phyloP scores from a whole-genome alignment of 2,888 invertebrate genomes.

The Beris morrisii region DNA sequence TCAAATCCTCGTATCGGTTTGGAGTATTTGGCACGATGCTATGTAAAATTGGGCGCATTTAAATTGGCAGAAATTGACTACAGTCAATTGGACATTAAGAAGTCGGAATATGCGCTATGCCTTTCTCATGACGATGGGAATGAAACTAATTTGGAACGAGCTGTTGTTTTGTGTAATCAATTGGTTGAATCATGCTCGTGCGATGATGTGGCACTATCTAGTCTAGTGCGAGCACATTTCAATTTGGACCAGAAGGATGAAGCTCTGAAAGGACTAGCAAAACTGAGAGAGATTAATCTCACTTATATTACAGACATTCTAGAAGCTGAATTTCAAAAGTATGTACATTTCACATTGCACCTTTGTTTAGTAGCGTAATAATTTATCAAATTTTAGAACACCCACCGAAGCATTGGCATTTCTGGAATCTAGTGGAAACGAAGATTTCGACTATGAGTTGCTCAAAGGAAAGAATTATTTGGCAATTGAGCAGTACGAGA shows the following conservation, averaged over 20 bases:
- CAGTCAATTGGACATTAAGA: slow-evolving; percentile 42
- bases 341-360: not conserved
- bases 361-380: not conserved
- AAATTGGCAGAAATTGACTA: slow-evolving; percentile 54
- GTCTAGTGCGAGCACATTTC: slow-evolving; percentile 13
- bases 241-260: not conserved
- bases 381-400: slow-evolving; percentile 10
- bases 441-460: slow-evolving; percentile 45
- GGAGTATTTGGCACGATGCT: slow-evolving; percentile 58
- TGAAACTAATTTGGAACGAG: slow-evolving; percentile 54
- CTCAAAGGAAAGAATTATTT: slow-evolving; percentile 47
- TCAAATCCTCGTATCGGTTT: slow-evolving; percentile 58
- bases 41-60: slow-evolving; percentile 59
- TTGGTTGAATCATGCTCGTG: slow-evolving; percentile 43
- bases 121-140: slow-evolving; percentile 45
- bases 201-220: not conserved
- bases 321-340: slow-evolving; percentile 13
- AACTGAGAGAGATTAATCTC: not conserved
- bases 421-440: slow-evolving; percentile 50
- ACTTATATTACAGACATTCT: not conserved
- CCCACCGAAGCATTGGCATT: slow-evolving; percentile 59
- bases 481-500: slow-evolving; percentile 59
- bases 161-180: slow-evolving; percentile 53
- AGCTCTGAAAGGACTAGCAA: slow-evolving; percentile 1
- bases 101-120: slow-evolving; percentile 44